A percentile compares a stretch with the other conserved stretches of the same genome.
These are phyloP conservation scores for Conistra vaccinii DNA, from an alignment of 2,888 invertebrate species.

Conservation along the genomic window DNA sequence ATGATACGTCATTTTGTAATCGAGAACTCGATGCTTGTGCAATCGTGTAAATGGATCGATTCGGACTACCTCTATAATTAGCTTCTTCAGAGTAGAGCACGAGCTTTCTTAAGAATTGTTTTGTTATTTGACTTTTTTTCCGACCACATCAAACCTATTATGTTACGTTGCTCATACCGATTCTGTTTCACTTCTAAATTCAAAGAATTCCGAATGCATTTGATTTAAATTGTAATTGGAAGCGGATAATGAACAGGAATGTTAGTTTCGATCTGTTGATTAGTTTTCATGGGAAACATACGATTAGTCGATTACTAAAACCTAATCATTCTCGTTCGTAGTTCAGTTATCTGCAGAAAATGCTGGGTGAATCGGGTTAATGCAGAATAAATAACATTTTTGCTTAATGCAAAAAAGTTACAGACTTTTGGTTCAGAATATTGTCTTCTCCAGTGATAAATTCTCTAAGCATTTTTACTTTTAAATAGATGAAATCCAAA, in stretches of 20 bases:
- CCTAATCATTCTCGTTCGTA: conserved; percentile 4
- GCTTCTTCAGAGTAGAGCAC: conserved; percentile 81
- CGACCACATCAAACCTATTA: conserved; percentile 71
- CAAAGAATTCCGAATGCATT: conserved; percentile 50
- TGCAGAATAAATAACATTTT: neutral
- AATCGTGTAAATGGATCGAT: conserved; percentile 86
- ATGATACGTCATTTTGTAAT: conserved; percentile 84
- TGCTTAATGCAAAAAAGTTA: neutral
- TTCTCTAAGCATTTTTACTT: neutral
- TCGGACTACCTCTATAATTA: conserved; percentile 86
- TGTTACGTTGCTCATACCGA: conserved; percentile 61
- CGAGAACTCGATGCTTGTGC: conserved; percentile 83
- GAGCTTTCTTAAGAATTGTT: conserved; percentile 78
- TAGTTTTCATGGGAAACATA: conserved; percentile 38
- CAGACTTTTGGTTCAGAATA: neutral
- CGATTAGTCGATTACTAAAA: conserved; percentile 13
- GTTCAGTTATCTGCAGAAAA: neutral
- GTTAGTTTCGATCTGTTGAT: conserved; percentile 31
- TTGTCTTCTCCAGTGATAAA: neutral
- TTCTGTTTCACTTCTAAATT: conserved; percentile 47
- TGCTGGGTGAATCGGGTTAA: no score
- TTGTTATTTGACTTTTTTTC: conserved; percentile 73
- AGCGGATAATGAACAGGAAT: conserved; percentile 41
- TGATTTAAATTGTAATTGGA: conserved; percentile 54
- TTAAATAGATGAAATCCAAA: neutral